Base-by-base conservation (phyloP, 92 coral and sea anemone genomes). In the Phenganax marumi region DNA sequence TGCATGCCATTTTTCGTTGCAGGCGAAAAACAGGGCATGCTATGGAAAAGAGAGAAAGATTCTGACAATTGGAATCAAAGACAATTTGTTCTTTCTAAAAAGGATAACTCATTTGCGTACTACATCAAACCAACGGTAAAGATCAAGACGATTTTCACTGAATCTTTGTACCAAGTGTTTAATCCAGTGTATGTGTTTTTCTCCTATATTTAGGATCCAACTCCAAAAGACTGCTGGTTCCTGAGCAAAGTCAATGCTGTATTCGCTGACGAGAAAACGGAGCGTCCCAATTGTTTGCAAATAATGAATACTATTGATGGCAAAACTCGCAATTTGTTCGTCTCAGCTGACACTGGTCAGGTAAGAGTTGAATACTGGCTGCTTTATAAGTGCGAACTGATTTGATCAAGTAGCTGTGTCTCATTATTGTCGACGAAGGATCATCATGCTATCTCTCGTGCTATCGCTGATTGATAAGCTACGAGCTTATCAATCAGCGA, bases 201-300 rank as follows among this genome's bases (percentile, higher is more conserved):
- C 66, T 12, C 26, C 73, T 52, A 51, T 18, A 57, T 81, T 2
- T 81, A 94, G 98, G 97, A 94, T 84, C 18, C 87, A 52, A 70
- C 48, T 12, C 95, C 98, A 68, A 94, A 94, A 71, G 89, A 80
- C 51, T 56, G 76, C 12, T 86, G 93, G 55, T 77, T 75, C 55
- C 87, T 94, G 23, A 87, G 89, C 33, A 93, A 92, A 55, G 79
- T 94, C 17, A 94, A 94, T 82, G 98, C 89, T 7, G 91, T 93
- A 3, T 92, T 94, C 86, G 98, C 93, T 23, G 93, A 92, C 14
- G 98, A 94, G 64, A 92, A 91, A 81, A 89, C 98, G 10, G 85
- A 87, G 22, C 88, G 91, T 60, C 88, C 86, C 65, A 92, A 90
- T 81, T 90, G 97, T 50, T 83, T 94, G 85, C 98, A 94, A 75